Evolutionary conservation across 2,888 invertebrate species (phyloP).

Genomic region (Drosophila ezoana): DNA sequence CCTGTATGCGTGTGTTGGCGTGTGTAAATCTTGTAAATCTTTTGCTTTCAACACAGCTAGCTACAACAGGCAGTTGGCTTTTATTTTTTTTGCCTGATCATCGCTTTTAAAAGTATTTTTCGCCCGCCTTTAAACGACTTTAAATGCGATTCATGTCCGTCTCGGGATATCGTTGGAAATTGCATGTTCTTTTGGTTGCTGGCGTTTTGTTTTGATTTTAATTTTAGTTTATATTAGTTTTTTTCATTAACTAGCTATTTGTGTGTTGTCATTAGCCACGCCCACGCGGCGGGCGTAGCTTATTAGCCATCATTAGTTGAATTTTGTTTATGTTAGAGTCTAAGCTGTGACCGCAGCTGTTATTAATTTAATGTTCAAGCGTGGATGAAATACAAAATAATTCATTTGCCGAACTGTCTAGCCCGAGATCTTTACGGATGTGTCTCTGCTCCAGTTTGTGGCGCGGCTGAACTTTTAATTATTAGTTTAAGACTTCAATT

Average conservation of each 20-base stretch:
- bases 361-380: constrained; percentile 54
- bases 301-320: constrained; percentile 61
- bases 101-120: constrained; percentile 72
- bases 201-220: constrained; percentile 25
- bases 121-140: constrained; percentile 58
- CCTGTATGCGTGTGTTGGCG: constrained; percentile 42
- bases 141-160: constrained; percentile 73
- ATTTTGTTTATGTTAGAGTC: constrained; percentile 49
- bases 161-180: constrained; percentile 48
- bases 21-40: constrained; percentile 80
- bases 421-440: not conserved
- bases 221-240: constrained; percentile 22
- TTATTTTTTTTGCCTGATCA: constrained; percentile 58
- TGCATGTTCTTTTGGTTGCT: constrained; percentile 65
- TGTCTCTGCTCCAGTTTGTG: constrained; percentile 8
- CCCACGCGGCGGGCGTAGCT: constrained; percentile 21
- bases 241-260: constrained; percentile 67
- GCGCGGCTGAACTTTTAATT: constrained; percentile 35
- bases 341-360: constrained; percentile 40
- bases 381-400: constrained; percentile 35
- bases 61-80: constrained; percentile 31
- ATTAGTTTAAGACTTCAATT: constrained; percentile 20
- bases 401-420: constrained; percentile 9
- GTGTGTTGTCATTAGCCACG: constrained; percentile 43
- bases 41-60: constrained; percentile 64